Percentiles rank a stretch among this genome's conserved stretches.
phyloP scores from a whole-genome alignment of 2,113 vertebrate genomes.

The Vireo altiloquus region DNA sequence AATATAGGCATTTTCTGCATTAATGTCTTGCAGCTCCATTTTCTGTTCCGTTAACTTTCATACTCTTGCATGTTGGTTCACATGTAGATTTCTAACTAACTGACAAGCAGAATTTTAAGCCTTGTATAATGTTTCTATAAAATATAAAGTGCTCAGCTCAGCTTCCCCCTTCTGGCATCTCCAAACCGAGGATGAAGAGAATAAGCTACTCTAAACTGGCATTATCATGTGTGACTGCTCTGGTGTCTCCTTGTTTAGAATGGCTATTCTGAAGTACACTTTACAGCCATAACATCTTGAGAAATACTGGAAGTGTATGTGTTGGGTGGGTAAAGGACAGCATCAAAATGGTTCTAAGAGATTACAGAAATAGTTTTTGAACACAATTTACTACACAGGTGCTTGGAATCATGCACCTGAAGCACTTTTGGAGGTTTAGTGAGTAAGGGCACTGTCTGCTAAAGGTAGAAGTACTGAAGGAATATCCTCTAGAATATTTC shows the following conservation, averaged over 20 bases:
- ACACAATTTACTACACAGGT: not conserved
- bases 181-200: not conserved
- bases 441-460: not conserved
- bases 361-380: not conserved
- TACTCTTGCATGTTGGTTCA: not conserved
- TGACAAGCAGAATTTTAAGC: not conserved
- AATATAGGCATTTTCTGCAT: not conserved
- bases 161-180: not conserved
- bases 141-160: not conserved
- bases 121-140: not conserved
- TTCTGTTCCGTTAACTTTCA: conserved; percentile 24
- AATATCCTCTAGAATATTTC: not conserved
- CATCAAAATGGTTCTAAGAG: not conserved
- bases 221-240: not conserved
- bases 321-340: not conserved
- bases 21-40: not conserved
- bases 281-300: not conserved
- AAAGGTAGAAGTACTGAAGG: not conserved
- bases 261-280: not conserved
- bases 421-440: not conserved
- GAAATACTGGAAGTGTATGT: not conserved
- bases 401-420: not conserved
- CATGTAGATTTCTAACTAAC: not conserved
- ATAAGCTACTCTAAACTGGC: not conserved
- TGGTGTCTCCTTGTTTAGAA: not conserved